Evolutionary conservation across 2,797 vertebrate species (phyloP).

Genomic region (Pogonophryne albipinna): DNA sequence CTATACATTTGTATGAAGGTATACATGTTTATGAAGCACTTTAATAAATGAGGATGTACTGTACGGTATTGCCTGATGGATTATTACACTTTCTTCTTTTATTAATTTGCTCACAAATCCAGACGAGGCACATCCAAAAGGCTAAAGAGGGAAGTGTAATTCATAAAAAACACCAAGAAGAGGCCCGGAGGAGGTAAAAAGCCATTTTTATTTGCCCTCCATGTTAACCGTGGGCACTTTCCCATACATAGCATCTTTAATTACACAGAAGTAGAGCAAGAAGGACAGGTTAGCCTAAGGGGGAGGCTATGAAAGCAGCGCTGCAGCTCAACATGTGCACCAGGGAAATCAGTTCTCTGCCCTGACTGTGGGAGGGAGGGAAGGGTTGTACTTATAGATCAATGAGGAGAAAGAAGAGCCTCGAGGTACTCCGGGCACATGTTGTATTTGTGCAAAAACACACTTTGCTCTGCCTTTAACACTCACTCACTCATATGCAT

Average conservation of each 20-base stretch:
- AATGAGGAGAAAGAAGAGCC: constrained; percentile 77
- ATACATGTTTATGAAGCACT: constrained; percentile 52
- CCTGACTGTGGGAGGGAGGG: constrained; percentile 74
- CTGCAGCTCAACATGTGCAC: constrained; percentile 76
- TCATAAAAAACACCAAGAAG: constrained; percentile 69
- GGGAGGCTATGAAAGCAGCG: constrained; percentile 71
- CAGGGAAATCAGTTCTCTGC: constrained; percentile 81
- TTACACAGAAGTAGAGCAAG: constrained; percentile 81
- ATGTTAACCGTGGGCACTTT: constrained; percentile 79
- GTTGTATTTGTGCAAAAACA: constrained; percentile 62
- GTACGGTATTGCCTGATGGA: constrained; percentile 39
- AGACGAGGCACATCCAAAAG: constrained; percentile 58
- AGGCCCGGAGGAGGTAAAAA: constrained; percentile 70
- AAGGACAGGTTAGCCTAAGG: constrained; percentile 79
- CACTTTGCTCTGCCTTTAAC: constrained; percentile 37
- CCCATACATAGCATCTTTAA: constrained; percentile 82
- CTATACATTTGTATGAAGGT: constrained; percentile 31
- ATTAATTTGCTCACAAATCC: constrained; percentile 69
- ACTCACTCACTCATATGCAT: constrained; percentile 27
- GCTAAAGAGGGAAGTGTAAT: constrained; percentile 67
- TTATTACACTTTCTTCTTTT: constrained; percentile 51
- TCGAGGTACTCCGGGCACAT: constrained; percentile 64
- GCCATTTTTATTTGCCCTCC: constrained; percentile 75
- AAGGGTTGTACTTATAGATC: constrained; percentile 79
- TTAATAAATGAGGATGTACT: constrained; percentile 22